phyloP scores from a whole-genome alignment of 2,113 vertebrate species.

The Aleadryas rufinucha region DNA sequence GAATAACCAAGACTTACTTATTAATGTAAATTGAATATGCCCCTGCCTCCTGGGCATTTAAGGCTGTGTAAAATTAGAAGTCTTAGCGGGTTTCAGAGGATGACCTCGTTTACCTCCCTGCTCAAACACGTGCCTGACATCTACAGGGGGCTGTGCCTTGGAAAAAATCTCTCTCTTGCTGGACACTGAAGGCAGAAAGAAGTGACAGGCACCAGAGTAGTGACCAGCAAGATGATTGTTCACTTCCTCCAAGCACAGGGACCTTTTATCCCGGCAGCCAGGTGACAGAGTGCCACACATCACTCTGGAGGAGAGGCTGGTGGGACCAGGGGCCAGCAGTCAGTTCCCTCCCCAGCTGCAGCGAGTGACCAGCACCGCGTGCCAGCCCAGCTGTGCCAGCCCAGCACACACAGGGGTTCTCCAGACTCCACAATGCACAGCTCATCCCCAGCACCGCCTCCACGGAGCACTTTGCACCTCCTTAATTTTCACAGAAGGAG shows the following conservation, averaged over 20 bases:
- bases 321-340: background rate
- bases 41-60: constrained; percentile 3
- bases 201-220: background rate
- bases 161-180: background rate
- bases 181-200: background rate
- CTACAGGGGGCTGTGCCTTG: background rate
- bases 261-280: background rate
- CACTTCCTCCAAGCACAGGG: background rate
- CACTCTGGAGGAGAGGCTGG: background rate
- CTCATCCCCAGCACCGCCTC: background rate
- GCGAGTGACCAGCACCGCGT: background rate
- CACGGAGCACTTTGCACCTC: accelerated
- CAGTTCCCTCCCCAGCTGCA: background rate
- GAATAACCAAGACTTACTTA: constrained; percentile 31
- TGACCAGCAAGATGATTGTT: background rate
- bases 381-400: background rate
- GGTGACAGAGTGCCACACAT: background rate
- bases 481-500: background rate
- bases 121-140: background rate
- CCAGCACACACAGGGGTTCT: accelerated
- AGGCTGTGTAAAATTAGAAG: background rate
- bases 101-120: background rate
- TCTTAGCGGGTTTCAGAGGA: background rate
- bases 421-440: background rate
- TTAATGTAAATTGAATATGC: background rate